These are phyloP conservation scores for Harpalus rubripes DNA, from an alignment of 2,888 invertebrate genomes.

Conservation along the genomic window DNA sequence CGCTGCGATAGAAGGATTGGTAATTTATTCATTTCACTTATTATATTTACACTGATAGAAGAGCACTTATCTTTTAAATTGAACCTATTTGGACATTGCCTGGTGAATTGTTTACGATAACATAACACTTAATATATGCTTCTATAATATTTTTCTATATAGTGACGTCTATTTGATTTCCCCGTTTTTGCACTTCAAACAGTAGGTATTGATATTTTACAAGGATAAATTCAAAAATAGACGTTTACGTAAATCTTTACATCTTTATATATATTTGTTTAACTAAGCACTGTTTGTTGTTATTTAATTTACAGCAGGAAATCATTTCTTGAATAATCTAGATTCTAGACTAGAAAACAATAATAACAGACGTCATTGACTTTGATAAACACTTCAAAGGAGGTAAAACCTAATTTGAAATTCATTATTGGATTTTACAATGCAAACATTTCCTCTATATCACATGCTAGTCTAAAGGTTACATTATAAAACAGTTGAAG, in stretches of 20 bases:
- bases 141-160: slow-evolving; percentile 23
- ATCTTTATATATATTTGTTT: slow-evolving; percentile 4
- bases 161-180: slow-evolving; percentile 37
- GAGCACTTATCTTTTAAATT: slow-evolving; percentile 16
- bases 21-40: slow-evolving; percentile 70
- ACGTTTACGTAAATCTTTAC: background rate
- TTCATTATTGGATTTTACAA: slow-evolving; percentile 11
- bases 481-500: background rate
- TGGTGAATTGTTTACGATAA: slow-evolving; percentile 34
- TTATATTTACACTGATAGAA: slow-evolving; percentile 37
- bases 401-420: slow-evolving; percentile 27
- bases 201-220: slow-evolving; percentile 25
- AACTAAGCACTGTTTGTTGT: background rate
- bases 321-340: background rate
- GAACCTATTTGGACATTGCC: background rate
- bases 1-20: slow-evolving; percentile 82
- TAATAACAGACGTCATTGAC: background rate
- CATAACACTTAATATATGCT: background rate
- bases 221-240: slow-evolving; percentile 4
- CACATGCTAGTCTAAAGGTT: background rate
- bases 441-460: slow-evolving; percentile 6
- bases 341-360: background rate
- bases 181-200: slow-evolving; percentile 16
- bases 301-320: background rate
- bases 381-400: background rate